phyloP scores from a whole-genome alignment of 1,140 invertebrate genomes.

The Achatina immaculata region DNA sequence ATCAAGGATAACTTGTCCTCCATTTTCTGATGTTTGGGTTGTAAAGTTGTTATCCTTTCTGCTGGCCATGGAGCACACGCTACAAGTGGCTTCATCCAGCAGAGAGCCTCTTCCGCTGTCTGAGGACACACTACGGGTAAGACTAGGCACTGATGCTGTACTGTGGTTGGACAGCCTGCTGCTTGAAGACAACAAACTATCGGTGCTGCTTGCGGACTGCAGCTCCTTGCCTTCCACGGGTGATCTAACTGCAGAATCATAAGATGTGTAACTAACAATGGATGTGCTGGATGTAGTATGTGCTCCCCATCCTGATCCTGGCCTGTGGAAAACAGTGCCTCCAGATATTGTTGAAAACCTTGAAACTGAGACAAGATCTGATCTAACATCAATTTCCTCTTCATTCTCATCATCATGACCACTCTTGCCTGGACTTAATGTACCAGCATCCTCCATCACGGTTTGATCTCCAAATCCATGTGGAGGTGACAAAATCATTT shows the following conservation, averaged over 20 bases:
- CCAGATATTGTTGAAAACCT: constrained; percentile 55
- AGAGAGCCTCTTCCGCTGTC: constrained; percentile 62
- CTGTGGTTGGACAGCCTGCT: constrained; percentile 29
- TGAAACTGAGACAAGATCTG: constrained; percentile 50
- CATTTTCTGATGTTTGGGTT: not conserved
- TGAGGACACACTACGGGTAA: constrained; percentile 45
- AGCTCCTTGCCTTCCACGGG: not conserved
- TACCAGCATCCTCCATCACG: constrained; percentile 16
- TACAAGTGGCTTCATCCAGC: constrained; percentile 39
- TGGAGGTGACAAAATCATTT: constrained; percentile 40
- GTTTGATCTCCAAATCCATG: constrained; percentile 42
- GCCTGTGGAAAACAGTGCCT: constrained; percentile 43
- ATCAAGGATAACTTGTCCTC: not conserved
- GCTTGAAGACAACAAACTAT: constrained; percentile 47
- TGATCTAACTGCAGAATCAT: not conserved
- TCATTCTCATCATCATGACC: not conserved
- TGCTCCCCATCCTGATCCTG: not conserved
- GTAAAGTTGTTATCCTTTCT: not conserved
- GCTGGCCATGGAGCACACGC: not conserved
- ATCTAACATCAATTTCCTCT: constrained; percentile 29
- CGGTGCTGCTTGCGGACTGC: constrained; percentile 56
- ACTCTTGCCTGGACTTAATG: not conserved
- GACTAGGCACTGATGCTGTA: constrained; percentile 34
- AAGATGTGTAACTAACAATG: constrained; percentile 5
- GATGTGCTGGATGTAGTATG: constrained; percentile 4